A percentile compares a stretch with the other conserved stretches of the same genome.
phyloP scores from a whole-genome alignment of 2,888 invertebrate genomes.

The Morpho helenor region DNA sequence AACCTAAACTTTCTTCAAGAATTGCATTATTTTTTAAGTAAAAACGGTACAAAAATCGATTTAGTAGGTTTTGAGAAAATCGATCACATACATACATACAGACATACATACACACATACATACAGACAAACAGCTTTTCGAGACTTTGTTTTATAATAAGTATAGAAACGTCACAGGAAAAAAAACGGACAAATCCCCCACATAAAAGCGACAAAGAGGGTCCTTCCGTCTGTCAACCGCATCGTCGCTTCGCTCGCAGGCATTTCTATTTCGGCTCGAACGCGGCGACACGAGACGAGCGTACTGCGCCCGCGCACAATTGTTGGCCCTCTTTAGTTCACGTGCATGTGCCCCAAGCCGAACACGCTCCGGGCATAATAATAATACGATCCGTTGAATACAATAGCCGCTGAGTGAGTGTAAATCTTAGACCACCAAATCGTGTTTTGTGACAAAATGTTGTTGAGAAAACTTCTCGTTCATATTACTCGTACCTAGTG shows the following conservation, averaged over 20 bases:
- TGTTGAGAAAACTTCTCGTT: neutral
- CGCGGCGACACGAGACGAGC: constrained; percentile 51
- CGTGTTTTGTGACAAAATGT: constrained; percentile 5
- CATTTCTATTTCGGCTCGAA: constrained; percentile 68
- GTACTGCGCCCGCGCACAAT: constrained; percentile 44
- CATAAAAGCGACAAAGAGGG: constrained; percentile 25
- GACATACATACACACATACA: too few relatives aligned
- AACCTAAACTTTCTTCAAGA: too few relatives aligned
- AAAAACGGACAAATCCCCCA: constrained; percentile 24
- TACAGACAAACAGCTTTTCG: too few relatives aligned
- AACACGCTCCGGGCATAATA: constrained; percentile 27
- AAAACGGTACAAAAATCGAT: too few relatives aligned
- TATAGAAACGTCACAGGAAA: too few relatives aligned
- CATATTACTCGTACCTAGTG: constrained; percentile 19
- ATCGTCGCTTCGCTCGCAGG: constrained; percentile 14
- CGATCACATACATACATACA: too few relatives aligned
- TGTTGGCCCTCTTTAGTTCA: constrained; percentile 37
- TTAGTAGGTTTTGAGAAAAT: too few relatives aligned
- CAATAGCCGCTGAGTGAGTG: constrained; percentile 14
- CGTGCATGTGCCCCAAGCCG: constrained; percentile 47
- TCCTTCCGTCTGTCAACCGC: constrained; percentile 5
- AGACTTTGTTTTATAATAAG: too few relatives aligned
- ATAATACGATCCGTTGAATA: constrained; percentile 7
- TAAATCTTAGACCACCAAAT: constrained; percentile 8
- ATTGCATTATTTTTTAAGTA: too few relatives aligned